phyloP scores from a whole-genome alignment of 2,113 vertebrate species.

The Nesogale talazaci region DNA sequence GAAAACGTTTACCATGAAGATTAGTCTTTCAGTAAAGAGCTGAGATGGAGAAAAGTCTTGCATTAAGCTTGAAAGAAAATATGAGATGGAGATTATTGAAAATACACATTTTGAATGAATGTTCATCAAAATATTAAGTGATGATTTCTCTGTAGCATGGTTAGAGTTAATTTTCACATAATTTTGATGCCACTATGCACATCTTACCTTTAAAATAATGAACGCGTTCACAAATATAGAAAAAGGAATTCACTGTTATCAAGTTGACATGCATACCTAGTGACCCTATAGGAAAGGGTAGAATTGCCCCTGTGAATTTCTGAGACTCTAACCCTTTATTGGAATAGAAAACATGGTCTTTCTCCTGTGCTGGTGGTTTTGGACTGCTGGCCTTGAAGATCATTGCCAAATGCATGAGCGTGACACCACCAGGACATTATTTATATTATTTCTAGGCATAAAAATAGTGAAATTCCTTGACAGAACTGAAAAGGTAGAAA shows the following conservation, averaged over 20 bases:
- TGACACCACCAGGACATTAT: neutral
- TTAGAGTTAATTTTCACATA: neutral
- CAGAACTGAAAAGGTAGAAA: neutral
- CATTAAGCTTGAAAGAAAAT: neutral
- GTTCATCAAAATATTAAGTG: neutral
- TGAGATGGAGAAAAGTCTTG: neutral
- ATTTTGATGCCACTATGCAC: neutral
- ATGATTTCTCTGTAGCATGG: neutral
- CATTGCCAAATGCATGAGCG: neutral
- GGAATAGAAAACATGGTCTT: too few species aligned
- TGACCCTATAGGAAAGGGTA: too few species aligned
- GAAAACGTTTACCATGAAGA: neutral
- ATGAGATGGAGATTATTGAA: neutral
- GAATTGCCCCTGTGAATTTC: too few species aligned
- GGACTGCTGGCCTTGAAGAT: too few species aligned
- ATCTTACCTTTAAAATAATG: conserved; percentile 13
- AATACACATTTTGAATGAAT: neutral
- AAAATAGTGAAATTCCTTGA: neutral
- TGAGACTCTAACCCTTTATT: too few species aligned
- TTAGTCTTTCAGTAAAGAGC: neutral
- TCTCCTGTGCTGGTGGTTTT: too few species aligned
- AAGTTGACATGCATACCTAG: too few species aligned
- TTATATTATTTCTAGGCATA: conserved; percentile 30
- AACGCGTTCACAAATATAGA: neutral
- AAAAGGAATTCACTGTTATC: too few species aligned